Base-by-base conservation (phyloP, 1,140 invertebrate species). In the Pogonus chalceus region DNA sequence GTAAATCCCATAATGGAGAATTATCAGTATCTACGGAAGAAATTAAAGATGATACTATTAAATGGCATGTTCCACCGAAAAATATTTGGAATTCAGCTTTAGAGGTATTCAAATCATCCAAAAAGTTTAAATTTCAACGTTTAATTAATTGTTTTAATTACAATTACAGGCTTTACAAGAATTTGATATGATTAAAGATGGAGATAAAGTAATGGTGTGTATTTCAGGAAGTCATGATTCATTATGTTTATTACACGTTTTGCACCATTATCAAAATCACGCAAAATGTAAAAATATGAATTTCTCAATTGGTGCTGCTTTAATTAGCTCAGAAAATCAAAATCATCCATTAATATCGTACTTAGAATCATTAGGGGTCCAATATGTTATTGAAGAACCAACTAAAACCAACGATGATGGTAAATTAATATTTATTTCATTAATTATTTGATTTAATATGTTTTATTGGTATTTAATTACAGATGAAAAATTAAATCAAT, bases 141-240 rank as follows among this genome's bases (percentile, higher is more conserved):
- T 14, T 9, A 50, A 20, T 7, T 23, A 23, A 7, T 18, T 26
- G 16, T 4, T 51, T 37, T 37, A 52, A 55, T 46, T n/a, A n/a
- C n/a, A n/a, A n/a, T 67, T 71, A 2, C 67, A 87, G 79, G 89
- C 88, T 0, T 75, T 94, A 16, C 79, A 85, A 54, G 86, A 91
- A 61, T 91, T 85, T 68, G 78, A 83, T 18, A 95, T 95, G 91
- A 83, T 96, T 16, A 75, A 80, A 55, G 78, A 89, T 64, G 87
- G 85, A 1, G 92, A 96, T 63, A 78, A 81, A 51, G 79, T 94
- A 10, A 70, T 95, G 58, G 79, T 94, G 1, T 93, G 92, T 69
- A 71, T 94, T n/a, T 86, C 87, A 0, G 88, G 84, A 0, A 86
- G 87, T 0, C 85, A 84, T 54, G 86, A 89, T 64, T 93, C 90